Evolutionary conservation across 2,888 invertebrate species (phyloP), one percentile per base, ranked within the genome.

Genomic region (Melanostoma mellinum): DNA sequence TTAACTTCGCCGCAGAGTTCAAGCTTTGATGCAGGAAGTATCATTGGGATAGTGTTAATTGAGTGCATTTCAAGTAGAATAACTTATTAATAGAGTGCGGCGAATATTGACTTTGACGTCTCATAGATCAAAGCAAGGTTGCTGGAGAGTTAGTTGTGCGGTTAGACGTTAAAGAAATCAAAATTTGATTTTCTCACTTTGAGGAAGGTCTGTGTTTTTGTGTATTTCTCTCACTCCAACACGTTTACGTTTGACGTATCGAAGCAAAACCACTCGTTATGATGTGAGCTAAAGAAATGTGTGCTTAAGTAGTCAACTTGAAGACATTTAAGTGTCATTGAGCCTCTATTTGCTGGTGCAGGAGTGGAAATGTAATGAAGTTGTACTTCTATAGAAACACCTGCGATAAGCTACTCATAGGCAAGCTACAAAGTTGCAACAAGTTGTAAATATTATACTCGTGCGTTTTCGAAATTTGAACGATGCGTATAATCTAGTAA

Each of bases 1-100:
- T 20, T 20, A 20, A 20, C 20, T 20, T 20, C 20, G 20, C 20
- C 20, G 20, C 20, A 20, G 1, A 20, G 0, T 20, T 20, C 20
- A 20, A 20, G 36, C 55, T 63, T 55, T 46, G 38, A 46, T 53
- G 40, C 76, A 76, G 76, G 76, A 76, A 76, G 69, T 76, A 68
- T 76, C 68, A 68, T 48, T 76, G 40, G 61, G 76, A 69, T 69
- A 68, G 76, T 76, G 76, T 76, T 76, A 76, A 76, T 76, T 76
- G 76, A 76, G 69, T 55, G 76, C 68, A 69, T 69, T 46, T 48
- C 44, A 53, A 76, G 76, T 69, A 40, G 55, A 69, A 61, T 76
- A 69, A 76, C 76, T 76, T 69, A 76, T 69, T 76, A 69, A 76
- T 76, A 76, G 76, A 76, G 68, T 76, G 30, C 73, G 35, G 50